phyloP scores from a whole-genome alignment of 2,113 vertebrate genomes.

The Pica pica region DNA sequence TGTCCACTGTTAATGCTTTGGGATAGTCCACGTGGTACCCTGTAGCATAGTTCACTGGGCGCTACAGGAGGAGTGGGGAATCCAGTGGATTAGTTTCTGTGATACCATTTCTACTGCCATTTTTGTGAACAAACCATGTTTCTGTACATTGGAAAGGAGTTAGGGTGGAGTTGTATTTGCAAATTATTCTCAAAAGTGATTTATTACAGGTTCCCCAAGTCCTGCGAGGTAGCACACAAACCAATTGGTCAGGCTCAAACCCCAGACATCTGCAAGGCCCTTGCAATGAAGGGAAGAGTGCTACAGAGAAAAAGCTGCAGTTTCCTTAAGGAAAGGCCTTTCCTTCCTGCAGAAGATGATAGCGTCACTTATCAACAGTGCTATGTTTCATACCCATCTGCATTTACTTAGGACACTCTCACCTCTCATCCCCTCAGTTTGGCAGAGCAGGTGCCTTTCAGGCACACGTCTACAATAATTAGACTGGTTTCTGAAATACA shows the following conservation, averaged over 20 bases:
- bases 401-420: slow-evolving; percentile 14
- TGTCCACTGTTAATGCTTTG: slow-evolving; percentile 67
- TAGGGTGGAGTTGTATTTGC: slow-evolving; percentile 61
- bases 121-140: slow-evolving; percentile 73
- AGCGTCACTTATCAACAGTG: slow-evolving; percentile 43
- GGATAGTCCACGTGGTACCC: slow-evolving; percentile 49
- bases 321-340: slow-evolving; percentile 67
- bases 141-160: slow-evolving; percentile 75
- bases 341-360: slow-evolving; percentile 43
- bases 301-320: slow-evolving; percentile 65
- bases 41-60: slow-evolving; percentile 58
- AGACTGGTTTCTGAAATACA: slow-evolving; percentile 31
- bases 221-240: slow-evolving; percentile 54
- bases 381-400: slow-evolving; percentile 38
- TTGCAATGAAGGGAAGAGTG: slow-evolving; percentile 43
- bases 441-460: slow-evolving; percentile 54
- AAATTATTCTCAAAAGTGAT: slow-evolving; percentile 66
- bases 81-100: slow-evolving; percentile 71
- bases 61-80: slow-evolving; percentile 55
- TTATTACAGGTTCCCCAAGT: slow-evolving; percentile 61
- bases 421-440: slow-evolving; percentile 48
- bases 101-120: slow-evolving; percentile 77
- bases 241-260: slow-evolving; percentile 58
- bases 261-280: slow-evolving; percentile 16
- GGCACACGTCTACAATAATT: neutral